Base-by-base conservation (phyloP, 2,113 vertebrate species). In the Saimiri boliviensis region DNA sequence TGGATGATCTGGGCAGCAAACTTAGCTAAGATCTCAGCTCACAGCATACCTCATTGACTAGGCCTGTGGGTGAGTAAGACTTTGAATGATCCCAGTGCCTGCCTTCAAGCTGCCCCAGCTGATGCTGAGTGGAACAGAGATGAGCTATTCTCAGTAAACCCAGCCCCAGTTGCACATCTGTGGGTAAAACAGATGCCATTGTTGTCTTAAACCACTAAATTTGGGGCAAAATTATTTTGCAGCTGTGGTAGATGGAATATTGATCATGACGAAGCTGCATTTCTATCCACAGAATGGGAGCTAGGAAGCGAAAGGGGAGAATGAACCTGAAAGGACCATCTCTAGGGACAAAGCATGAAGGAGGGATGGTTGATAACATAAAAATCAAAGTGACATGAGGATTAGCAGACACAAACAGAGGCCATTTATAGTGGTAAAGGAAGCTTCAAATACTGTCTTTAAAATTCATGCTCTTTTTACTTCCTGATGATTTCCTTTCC, bases 111-210 rank as follows among this genome's bases (percentile, higher is more conserved):
- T 5, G 16, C 32, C 40, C 42, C 19, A 6, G n/a, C 14, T 42
- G 84, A 37, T 19, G 5, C 8, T 9, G n/a, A 70, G 35, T 45
- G 54, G 54, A 82, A 10, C 27, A 56, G 17, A 74, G 16, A 35
- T 8, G 54, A 74, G 0, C 8, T 21, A 0, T 45, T 21, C 1
- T 19, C 1, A 0, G 2, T 35, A 30, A 63, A 13, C 2, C 68
- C 35, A 56, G n/a, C 25, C 49, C 27, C 14, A 0, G 0, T 6
- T 6, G 42, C n/a, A 2, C 20, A 40, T 45, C 0, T 68, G 40
- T 91, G 14, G 56, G n/a, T 13, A 30, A 32, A 13, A 11, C 71
- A 21, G 37, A 37, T 35, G 30, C 9, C 8, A 30, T 35, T 42
- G 3, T 60, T 58, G 32, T n/a, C 47, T 85, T 84, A 70, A 91